phyloP scores from a whole-genome alignment of 1,140 invertebrate species.

The Tetranychus cinnabarinus region DNA sequence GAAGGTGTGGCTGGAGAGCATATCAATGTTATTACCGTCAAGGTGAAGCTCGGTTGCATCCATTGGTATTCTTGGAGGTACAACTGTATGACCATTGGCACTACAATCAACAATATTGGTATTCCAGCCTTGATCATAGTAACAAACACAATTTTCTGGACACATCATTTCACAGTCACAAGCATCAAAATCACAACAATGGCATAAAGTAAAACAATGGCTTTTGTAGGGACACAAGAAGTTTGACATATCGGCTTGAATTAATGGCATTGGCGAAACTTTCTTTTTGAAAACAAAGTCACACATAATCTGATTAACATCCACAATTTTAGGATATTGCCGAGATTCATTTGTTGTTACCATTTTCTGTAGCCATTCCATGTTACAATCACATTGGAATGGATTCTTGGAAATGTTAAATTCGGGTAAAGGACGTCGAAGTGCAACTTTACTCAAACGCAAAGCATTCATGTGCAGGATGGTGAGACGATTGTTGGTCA shows the following conservation, averaged over 20 bases:
- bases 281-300: conserved; percentile 15
- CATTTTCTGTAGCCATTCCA: conserved; percentile 63
- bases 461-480: conserved; percentile 57
- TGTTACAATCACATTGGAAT: conserved; percentile 63
- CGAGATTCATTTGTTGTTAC: conserved; percentile 27
- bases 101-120: conserved; percentile 78
- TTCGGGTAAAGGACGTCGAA: conserved; percentile 36
- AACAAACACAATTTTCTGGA: conserved; percentile 68
- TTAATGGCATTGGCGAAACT: conserved; percentile 1
- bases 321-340: conserved; percentile 60
- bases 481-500: conserved; percentile 59
- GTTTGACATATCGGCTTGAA: conserved; percentile 49
- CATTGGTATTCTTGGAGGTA: conserved; percentile 68
- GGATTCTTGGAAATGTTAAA: conserved; percentile 69
- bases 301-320: conserved; percentile 60
- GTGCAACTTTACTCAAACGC: conserved; percentile 22
- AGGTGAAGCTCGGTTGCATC: conserved; percentile 74
- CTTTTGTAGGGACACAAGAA: conserved; percentile 74
- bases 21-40: conserved; percentile 61
- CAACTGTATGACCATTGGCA: conserved; percentile 20
- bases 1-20: conserved; percentile 63
- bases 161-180: conserved; percentile 89
- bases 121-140: conserved; percentile 62
- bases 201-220: conserved; percentile 74
- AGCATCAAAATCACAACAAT: conserved; percentile 79